Evolutionary conservation across 2,113 vertebrate species (phyloP).

Genomic region (Egretta garzetta): DNA sequence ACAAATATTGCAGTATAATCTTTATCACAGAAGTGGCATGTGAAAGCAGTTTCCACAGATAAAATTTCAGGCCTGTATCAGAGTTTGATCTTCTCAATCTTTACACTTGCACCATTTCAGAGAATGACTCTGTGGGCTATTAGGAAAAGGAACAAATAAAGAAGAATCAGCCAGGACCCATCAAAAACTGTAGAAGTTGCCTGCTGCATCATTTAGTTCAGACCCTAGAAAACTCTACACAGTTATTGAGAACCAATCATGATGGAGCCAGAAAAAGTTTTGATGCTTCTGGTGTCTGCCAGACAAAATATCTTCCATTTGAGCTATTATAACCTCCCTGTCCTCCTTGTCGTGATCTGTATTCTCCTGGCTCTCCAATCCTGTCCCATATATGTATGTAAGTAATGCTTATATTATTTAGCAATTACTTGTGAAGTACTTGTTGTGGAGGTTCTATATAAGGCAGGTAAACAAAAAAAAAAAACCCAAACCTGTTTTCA

Average conservation of each 20-base stretch:
- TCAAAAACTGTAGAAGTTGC: neutral
- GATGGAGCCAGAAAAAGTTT: neutral
- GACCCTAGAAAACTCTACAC: neutral
- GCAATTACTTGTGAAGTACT: neutral
- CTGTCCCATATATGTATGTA: neutral
- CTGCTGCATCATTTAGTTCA: neutral
- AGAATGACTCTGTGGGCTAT: neutral
- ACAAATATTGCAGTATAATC: conserved; percentile 56
- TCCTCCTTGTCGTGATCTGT: neutral
- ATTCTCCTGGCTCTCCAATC: neutral
- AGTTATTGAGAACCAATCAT: neutral
- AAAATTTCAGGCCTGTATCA: conserved; percentile 39
- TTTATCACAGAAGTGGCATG: conserved; percentile 45
- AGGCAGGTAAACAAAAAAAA: neutral
- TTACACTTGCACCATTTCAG: conserved; percentile 27
- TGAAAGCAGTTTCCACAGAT: conserved; percentile 57
- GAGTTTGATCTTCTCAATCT: conserved; percentile 30
- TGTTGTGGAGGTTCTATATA: neutral
- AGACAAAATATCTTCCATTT: neutral
- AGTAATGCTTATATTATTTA: neutral
- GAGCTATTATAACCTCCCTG: neutral
- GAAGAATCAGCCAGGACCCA: neutral
- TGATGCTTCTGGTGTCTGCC: neutral
- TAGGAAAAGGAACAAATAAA: neutral
- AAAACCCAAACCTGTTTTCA: neutral